phyloP scores from a whole-genome alignment of 2,797 vertebrate species.

The Macropus fuliginosus region DNA sequence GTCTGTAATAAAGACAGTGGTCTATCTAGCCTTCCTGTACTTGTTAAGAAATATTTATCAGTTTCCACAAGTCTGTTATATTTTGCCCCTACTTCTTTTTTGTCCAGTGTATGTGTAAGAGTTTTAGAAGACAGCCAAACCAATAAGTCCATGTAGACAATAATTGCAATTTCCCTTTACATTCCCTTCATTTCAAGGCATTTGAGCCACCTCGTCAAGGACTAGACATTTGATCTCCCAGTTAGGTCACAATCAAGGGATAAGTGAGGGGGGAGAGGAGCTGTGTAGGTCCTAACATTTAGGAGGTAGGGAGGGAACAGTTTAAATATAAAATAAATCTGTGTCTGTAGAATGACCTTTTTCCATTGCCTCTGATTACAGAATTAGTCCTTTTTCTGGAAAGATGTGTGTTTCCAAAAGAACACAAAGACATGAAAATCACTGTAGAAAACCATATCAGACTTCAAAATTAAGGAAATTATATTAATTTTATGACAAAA shows the following conservation, averaged over 20 bases:
- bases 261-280: background rate
- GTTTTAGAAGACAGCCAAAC: background rate
- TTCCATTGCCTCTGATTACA: background rate
- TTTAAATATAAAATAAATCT: background rate
- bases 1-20: slow-evolving; percentile 16
- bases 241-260: background rate
- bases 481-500: background rate
- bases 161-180: background rate
- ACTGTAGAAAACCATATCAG: slow-evolving; percentile 14
- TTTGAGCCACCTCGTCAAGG: background rate
- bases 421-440: background rate
- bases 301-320: background rate
- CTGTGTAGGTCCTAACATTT: background rate
- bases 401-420: background rate
- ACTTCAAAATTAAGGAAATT: slow-evolving; percentile 28
- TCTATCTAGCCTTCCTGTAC: background rate
- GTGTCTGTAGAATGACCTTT: background rate
- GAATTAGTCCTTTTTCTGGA: background rate
- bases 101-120: background rate
- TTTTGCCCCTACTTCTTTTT: background rate
- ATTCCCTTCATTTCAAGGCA: background rate
- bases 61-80: background rate
- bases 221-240: background rate
- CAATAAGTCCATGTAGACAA: background rate
- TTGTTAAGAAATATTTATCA: slow-evolving; percentile 12